These are phyloP conservation scores for Orthonevra nobilis DNA, from an alignment of 2,888 invertebrate species.

Conservation along the genomic window DNA sequence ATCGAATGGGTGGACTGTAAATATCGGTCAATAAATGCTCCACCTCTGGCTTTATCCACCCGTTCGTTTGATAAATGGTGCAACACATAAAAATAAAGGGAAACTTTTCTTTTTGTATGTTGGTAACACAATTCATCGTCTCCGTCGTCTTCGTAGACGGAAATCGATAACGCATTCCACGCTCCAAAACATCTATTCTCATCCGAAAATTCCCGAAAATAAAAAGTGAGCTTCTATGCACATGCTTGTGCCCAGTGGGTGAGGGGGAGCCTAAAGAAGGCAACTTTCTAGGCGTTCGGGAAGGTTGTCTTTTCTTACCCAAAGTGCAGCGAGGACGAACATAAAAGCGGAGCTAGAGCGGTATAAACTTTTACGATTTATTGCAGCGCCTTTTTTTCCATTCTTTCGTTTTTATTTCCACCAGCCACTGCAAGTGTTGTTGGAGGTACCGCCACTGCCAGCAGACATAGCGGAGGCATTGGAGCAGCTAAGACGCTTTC, in stretches of 20 bases:
- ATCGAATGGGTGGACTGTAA: conserved; percentile 54
- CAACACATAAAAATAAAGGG: conserved; percentile 54
- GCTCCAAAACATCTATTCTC: conserved; percentile 61
- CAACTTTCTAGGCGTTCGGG: too few relatives aligned
- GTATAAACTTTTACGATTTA: conserved; percentile 68
- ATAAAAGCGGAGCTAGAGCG: conserved; percentile 45
- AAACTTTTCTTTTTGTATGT: conserved; percentile 14
- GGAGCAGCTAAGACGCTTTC: conserved; percentile 66
- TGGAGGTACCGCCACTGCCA: conserved; percentile 35
- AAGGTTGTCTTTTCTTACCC: conserved; percentile 34
- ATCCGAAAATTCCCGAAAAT: conserved; percentile 56
- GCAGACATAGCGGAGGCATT: conserved; percentile 66
- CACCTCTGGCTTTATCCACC: conserved; percentile 36
- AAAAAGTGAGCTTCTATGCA: conserved; percentile 46
- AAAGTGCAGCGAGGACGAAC: conserved; percentile 36
- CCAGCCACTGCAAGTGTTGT: conserved; percentile 40
- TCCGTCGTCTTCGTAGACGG: conserved; percentile 9
- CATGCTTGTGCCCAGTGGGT: conserved; percentile 18
- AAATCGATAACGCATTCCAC: conserved; percentile 69
- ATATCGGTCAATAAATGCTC: conserved; percentile 61
- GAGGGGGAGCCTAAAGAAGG: background rate
- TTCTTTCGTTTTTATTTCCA: conserved; percentile 18
- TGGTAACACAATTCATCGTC: conserved; percentile 48
- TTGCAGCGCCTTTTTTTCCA: conserved; percentile 50
- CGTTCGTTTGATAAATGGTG: conserved; percentile 55